Base-by-base conservation (phyloP, 2,113 vertebrate genomes). In the Typhlomys cinereus region DNA sequence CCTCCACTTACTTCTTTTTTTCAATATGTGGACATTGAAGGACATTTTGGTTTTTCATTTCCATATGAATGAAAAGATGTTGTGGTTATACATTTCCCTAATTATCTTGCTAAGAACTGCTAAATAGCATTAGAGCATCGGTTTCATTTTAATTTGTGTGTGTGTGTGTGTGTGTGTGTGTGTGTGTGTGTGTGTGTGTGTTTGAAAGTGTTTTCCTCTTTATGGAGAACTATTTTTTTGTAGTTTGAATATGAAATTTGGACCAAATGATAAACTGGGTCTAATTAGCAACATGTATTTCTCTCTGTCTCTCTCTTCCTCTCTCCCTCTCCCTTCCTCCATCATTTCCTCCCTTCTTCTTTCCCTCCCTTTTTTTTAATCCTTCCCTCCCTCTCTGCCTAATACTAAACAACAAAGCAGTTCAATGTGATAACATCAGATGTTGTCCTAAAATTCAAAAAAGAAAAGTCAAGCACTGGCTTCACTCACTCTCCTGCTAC, bases 181-280 rank as follows among this genome's bases (percentile, higher is more conserved):
- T 11, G n/a, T 39, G 34, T 23, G 10, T 74, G 20, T 85, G 39
- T 95, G 5, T 64, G 17, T 92, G 50, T 95, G 3, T 64, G 11
- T 70, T 62, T 46, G 61, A 48, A 27, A 67, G 20, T 69, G 27
- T 76, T 66, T 87, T 50, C 31, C 46, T 88, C 85, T 93, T 69
- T 62, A 78, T n/a, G 14, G 54, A 57, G 48, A 41, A 66, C 48
- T 73, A 3, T 27, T 39, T 50, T 79, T 84, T 93, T 76, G 54
- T 93, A 88, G 78, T 92, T 85, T 89, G 76, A 95, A 91, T 91
- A 84, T 67, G 78, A 95, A 78, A 96, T 95, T 91, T 87, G 96
- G 96, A 98, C 97, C 96, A 98, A 97, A 97, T 97, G 62, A 95
- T 84, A 95, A 95, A 78, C 70, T 94, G 90, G 75, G 85, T 96